Evolutionary conservation across 2,797 vertebrate genomes (phyloP).

Genomic region (Lagocephalus sceleratus): DNA sequence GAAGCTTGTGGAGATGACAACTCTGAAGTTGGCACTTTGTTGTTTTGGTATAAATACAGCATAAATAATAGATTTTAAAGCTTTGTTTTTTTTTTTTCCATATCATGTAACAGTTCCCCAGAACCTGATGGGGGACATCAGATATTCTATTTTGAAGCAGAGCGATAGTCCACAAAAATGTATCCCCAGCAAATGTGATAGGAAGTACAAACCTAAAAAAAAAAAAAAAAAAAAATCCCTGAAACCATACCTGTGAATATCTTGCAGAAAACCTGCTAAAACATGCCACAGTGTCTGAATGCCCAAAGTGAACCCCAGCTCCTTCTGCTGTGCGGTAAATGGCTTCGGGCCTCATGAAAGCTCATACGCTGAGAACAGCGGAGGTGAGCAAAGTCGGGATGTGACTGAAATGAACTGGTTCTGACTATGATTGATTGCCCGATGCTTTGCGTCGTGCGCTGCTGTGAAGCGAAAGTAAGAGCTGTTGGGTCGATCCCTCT

Average conservation of each 20-base stretch:
- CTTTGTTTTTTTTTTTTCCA: too few relatives aligned
- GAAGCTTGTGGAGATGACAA: too few relatives aligned
- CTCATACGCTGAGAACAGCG: conserved; percentile 10
- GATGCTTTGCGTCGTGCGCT: neutral
- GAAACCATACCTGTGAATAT: conserved; percentile 47
- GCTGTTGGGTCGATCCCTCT: neutral
- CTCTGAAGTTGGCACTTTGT: neutral
- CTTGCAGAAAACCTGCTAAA: conserved; percentile 43
- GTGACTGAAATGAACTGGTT: neutral
- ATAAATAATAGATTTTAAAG: too few relatives aligned
- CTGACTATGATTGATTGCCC: neutral
- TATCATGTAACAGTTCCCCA: too few relatives aligned
- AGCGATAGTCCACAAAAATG: neutral
- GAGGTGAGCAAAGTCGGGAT: conserved; percentile 11
- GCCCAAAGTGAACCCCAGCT: neutral
- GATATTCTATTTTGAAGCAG: neutral
- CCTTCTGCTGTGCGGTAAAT: neutral
- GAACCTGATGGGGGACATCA: too few relatives aligned
- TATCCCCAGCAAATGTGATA: conserved; percentile 30
- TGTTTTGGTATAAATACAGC: neutral
- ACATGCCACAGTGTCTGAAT: conserved; percentile 34
- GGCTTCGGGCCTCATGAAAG: conserved; percentile 13
- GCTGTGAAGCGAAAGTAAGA: neutral
- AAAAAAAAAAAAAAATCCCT: too few relatives aligned
- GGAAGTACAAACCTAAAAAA: conserved; percentile 54